Evolutionary conservation across 2,113 vertebrate species (phyloP).

Genomic region (human (Homo sapiens)): DNA sequence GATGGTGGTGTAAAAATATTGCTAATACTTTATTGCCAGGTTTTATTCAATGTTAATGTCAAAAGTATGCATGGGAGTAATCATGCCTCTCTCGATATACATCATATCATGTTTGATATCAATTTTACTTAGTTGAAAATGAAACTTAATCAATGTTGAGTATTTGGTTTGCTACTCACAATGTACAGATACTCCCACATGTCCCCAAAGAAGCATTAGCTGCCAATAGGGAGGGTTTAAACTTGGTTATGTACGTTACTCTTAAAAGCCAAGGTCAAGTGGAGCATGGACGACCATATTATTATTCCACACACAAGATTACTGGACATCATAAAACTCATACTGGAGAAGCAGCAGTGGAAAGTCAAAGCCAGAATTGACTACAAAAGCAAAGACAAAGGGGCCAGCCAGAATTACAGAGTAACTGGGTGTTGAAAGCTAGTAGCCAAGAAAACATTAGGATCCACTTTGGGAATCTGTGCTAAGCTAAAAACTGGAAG

Average conservation of each 20-base stretch:
- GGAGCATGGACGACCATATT: not conserved
- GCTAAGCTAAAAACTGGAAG: not conserved
- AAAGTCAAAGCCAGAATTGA: not conserved
- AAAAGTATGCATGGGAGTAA: not conserved
- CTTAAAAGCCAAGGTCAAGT: not conserved
- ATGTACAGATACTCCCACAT: not conserved
- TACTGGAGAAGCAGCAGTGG: not conserved
- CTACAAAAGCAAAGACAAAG: not conserved
- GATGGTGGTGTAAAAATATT: not conserved
- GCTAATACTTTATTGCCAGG: not conserved
- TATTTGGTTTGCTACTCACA: not conserved
- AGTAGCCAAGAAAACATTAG: not conserved
- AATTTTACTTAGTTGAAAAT: not conserved
- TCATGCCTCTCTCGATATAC: not conserved
- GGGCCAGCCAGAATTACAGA: not conserved
- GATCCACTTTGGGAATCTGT: not conserved
- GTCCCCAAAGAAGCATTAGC: not conserved
- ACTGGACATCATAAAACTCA: not conserved
- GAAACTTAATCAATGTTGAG: not conserved
- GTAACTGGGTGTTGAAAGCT: not conserved
- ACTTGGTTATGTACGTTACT: not conserved
- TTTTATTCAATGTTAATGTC: not conserved
- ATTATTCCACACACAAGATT: not conserved
- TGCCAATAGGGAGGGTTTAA: not conserved
- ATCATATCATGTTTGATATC: not conserved